These are phyloP conservation scores for Himalopsyche japonica DNA, from an alignment of 2,888 invertebrate genomes.

Conservation along the genomic window DNA sequence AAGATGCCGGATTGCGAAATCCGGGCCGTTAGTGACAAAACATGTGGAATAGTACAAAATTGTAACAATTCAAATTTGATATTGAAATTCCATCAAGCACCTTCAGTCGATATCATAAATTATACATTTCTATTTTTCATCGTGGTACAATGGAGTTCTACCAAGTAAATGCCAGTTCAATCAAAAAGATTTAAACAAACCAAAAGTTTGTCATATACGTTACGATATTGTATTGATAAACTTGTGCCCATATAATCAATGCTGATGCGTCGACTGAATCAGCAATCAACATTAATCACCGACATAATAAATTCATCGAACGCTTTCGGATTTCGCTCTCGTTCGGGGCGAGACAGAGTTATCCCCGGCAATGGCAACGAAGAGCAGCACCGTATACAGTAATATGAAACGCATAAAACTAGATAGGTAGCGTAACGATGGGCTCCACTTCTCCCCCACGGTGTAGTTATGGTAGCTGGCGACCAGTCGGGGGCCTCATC, in stretches of 20 bases:
- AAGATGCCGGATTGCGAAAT: too few species aligned
- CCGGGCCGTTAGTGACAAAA: too few species aligned
- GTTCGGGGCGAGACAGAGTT: background rate
- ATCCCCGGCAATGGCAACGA: background rate
- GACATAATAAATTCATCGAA: background rate
- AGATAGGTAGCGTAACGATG: background rate
- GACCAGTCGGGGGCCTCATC: slow-evolving; percentile 15
- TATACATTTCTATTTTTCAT: too few species aligned
- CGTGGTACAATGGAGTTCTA: background rate
- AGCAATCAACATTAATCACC: background rate
- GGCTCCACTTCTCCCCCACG: background rate
- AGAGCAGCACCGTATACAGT: background rate
- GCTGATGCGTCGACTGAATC: too few species aligned
- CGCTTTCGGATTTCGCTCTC: too few species aligned
- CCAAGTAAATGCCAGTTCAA: background rate
- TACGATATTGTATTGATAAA: too few species aligned
- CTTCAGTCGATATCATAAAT: too few species aligned
- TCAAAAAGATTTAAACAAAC: background rate
- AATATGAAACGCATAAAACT: background rate
- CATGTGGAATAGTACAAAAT: too few species aligned
- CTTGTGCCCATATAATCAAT: too few species aligned
- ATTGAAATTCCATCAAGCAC: too few species aligned
- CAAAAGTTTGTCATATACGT: too few species aligned
- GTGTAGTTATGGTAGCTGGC: background rate
- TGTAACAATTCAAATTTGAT: too few species aligned